Conservation (phyloP, 2,113 vertebrate genomes). For the Paedocypris sp. region DNA sequence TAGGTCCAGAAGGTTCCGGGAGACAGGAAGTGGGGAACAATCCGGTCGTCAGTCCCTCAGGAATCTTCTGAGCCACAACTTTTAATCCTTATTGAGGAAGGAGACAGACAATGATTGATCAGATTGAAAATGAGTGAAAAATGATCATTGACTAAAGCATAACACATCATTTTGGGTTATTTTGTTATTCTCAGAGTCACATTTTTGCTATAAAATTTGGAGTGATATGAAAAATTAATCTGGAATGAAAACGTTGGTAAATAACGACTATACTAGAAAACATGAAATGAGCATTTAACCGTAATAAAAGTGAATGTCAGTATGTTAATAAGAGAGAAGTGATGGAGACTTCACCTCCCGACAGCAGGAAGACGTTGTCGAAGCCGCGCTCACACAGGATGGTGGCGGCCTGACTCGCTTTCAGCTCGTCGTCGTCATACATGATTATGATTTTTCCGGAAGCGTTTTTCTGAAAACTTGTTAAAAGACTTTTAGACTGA, state of each 20-base stretch:
- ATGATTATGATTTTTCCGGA: constrained; percentile 85
- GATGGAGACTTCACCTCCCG: constrained; percentile 84
- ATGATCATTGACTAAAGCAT: no score
- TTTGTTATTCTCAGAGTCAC: no score
- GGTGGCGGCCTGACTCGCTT: constrained; percentile 82
- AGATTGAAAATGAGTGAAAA: no score
- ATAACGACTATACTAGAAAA: no score
- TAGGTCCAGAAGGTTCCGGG: constrained; percentile 37
- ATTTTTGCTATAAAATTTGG: no score
- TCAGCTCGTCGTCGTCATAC: constrained; percentile 84
- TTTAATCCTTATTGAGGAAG: constrained; percentile 69
- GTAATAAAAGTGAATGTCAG: no score
- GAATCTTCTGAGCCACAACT: constrained; percentile 81
- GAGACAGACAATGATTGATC: no score
- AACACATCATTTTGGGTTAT: no score
- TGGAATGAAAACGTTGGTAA: no score
- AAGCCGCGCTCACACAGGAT: constrained; percentile 88
- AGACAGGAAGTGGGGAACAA: constrained; percentile 62
- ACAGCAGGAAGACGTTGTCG: constrained; percentile 91
- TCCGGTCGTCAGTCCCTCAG: constrained; percentile 76
- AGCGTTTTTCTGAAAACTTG: constrained; percentile 71
- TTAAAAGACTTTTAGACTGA: background rate
- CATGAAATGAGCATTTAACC: no score
- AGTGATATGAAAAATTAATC: no score
- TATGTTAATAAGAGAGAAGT: no score